These are phyloP conservation scores for Melanerpes formicivorus DNA, from an alignment of 2,113 vertebrate genomes.

Conservation along the genomic window DNA sequence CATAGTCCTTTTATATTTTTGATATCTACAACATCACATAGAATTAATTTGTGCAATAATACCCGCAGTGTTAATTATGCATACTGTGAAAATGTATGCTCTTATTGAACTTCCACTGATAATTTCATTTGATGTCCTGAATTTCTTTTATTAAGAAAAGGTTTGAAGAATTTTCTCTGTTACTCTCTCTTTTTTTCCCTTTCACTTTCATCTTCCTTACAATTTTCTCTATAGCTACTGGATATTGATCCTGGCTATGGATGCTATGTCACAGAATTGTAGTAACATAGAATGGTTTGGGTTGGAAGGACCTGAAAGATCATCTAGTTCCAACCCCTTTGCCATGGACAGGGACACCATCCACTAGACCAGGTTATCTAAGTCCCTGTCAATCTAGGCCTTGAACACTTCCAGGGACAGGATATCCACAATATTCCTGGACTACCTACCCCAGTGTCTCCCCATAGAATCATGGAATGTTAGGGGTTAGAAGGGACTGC, in stretches of 20 bases:
- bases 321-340: too few relatives aligned
- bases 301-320: too few relatives aligned
- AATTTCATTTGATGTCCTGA: neutral
- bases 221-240: neutral
- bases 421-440: too few relatives aligned
- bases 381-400: too few relatives aligned
- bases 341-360: too few relatives aligned
- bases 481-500: too few relatives aligned
- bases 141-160: neutral
- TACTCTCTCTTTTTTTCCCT: neutral
- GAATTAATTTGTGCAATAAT: neutral
- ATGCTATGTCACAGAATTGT: too few relatives aligned
- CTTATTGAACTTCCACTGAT: neutral
- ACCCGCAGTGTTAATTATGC: neutral
- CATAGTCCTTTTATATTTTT: neutral
- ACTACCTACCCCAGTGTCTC: too few relatives aligned
- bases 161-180: neutral
- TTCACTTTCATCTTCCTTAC: neutral
- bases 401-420: too few relatives aligned
- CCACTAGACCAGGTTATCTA: too few relatives aligned
- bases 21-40: neutral
- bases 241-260: neutral
- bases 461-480: too few relatives aligned
- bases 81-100: neutral
- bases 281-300: too few relatives aligned